These are phyloP conservation scores for Aphodius granarius DNA, from an alignment of 2,888 invertebrate species.

Conservation along the genomic window DNA sequence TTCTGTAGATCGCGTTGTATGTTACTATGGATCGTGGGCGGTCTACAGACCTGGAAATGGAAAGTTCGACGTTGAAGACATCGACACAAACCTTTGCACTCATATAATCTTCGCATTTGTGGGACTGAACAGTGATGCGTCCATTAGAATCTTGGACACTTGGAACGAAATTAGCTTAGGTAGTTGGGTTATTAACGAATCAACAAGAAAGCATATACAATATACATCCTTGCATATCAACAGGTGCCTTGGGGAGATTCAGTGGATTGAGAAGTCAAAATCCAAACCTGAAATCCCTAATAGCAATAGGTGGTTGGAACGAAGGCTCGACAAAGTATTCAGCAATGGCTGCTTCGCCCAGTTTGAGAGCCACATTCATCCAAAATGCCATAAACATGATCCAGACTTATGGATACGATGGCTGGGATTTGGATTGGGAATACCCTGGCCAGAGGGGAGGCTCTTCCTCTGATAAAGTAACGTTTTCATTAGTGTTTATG, in stretches of 20 bases:
- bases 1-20: constrained; percentile 63
- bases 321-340: constrained; percentile 54
- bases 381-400: constrained; percentile 60
- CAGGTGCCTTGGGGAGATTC: constrained; percentile 12
- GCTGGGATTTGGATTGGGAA: constrained; percentile 75
- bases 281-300: constrained; percentile 58
- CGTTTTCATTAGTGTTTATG: neutral
- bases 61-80: constrained; percentile 65
- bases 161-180: constrained; percentile 61
- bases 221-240: neutral
- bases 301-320: constrained; percentile 74
- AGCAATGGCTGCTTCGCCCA: constrained; percentile 54
- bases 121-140: constrained; percentile 61
- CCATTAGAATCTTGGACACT: constrained; percentile 60
- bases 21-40: constrained; percentile 80
- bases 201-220: neutral
- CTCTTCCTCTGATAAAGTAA: constrained; percentile 40
- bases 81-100: constrained; percentile 71
- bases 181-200: constrained; percentile 36
- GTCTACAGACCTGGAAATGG: constrained; percentile 67
- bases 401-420: constrained; percentile 64
- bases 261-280: constrained; percentile 44
- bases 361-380: constrained; percentile 59
- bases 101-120: constrained; percentile 76
- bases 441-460: constrained; percentile 64